phyloP scores from a whole-genome alignment of 2,888 invertebrate genomes.

The Diabrotica balteata region DNA sequence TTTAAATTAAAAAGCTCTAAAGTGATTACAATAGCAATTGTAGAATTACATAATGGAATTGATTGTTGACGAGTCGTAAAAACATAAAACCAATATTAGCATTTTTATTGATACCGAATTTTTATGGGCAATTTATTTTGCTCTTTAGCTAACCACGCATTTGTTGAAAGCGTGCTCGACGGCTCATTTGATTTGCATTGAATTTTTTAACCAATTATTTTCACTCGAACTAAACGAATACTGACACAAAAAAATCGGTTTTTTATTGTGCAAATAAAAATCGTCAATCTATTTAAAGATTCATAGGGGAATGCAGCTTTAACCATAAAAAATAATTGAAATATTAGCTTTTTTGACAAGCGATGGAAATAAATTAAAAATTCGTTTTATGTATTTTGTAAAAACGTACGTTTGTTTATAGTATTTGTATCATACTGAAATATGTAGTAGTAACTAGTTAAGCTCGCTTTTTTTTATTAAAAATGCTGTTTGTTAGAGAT shows the following conservation, averaged over 20 bases:
- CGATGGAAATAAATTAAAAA: no score
- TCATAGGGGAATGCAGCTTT: no score
- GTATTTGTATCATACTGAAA: no score
- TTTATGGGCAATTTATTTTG: constrained; percentile 34
- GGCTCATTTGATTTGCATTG: constrained; percentile 14
- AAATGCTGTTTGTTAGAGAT: no score
- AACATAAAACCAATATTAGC: constrained; percentile 27
- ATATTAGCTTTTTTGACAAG: no score
- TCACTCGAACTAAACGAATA: constrained; percentile 5
- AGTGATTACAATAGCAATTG: constrained; percentile 1
- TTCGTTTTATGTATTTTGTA: no score
- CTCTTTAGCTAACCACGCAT: constrained; percentile 18
- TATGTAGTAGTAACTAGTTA: no score
- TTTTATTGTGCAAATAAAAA: constrained; percentile 2
- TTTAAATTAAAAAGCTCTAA: background rate
- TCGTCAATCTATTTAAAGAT: background rate
- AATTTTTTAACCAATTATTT: constrained; percentile 15
- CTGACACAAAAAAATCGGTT: constrained; percentile 3
- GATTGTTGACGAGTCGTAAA: constrained; percentile 7
- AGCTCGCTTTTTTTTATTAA: no score
- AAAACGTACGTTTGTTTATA: no score
- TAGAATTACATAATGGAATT: constrained; percentile 8
- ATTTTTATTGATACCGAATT: constrained; percentile 31
- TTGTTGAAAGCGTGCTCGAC: constrained; percentile 6
- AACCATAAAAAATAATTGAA: no score